A percentile compares a stretch with the other conserved stretches of the same genome.
phyloP scores from a whole-genome alignment of 2,888 invertebrate species.

The Agriopis aurantiaria region DNA sequence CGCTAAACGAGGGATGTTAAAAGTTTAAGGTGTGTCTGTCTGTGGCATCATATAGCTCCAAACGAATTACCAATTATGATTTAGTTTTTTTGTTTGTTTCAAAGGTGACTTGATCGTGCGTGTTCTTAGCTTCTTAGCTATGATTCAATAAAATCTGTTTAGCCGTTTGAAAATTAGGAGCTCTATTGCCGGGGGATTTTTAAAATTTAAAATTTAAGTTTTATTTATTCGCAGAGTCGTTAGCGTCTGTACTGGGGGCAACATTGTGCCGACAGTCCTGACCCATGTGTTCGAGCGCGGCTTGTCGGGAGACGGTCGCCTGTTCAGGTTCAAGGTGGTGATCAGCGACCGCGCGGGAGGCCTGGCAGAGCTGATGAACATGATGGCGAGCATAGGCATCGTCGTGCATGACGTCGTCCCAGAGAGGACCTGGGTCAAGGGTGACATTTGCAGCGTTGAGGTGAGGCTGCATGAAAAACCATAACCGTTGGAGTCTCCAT shows the following conservation, averaged over 20 bases:
- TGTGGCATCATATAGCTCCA: no score
- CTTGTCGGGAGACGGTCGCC: slow-evolving; percentile 93
- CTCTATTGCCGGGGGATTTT: no score
- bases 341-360: slow-evolving; percentile 90
- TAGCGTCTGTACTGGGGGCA: slow-evolving; percentile 93
- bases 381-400: slow-evolving; percentile 68
- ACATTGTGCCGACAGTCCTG: slow-evolving; percentile 96
- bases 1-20: no score
- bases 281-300: slow-evolving; percentile 95
- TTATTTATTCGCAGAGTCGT: slow-evolving; percentile 88
- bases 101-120: no score
- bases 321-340: slow-evolving; percentile 80
- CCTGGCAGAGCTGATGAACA: slow-evolving; percentile 5
- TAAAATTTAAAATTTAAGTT: no score
- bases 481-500: no score
- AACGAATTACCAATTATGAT: neutral
- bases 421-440: slow-evolving; percentile 96
- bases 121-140: neutral
- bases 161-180: no score
- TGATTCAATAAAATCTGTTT: neutral
- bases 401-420: slow-evolving; percentile 91
- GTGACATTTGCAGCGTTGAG: slow-evolving; percentile 90
- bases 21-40: no score
- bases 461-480: neutral
- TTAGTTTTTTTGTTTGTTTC: neutral